These are phyloP conservation scores for Portunus trituberculatus DNA, from an alignment of 1,140 invertebrate species.

Conservation along the genomic window DNA sequence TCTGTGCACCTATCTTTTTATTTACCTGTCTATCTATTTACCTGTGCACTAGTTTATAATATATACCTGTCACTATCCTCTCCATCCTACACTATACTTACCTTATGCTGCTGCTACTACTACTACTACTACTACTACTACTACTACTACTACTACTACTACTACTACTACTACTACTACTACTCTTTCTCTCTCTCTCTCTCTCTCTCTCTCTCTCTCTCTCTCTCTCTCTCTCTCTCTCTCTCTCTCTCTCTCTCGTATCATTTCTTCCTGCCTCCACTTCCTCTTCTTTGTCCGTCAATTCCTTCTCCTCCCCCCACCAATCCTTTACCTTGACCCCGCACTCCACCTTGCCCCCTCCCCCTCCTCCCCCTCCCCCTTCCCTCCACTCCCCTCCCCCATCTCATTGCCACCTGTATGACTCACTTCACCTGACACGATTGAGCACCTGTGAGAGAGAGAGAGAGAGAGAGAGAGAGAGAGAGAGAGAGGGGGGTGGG, in stretches of 20 bases:
- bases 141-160: not conserved
- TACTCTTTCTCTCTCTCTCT: slow-evolving; percentile 1
- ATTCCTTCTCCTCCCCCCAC: not conserved
- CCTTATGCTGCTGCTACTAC: not conserved
- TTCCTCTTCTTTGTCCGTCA: not conserved
- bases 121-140: too few species aligned
- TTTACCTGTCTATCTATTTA: too few species aligned
- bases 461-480: not conserved
- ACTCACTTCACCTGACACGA: not conserved
- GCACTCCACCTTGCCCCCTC: not conserved
- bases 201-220: slow-evolving; percentile 20
- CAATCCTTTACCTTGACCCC: not conserved
- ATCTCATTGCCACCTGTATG: not conserved
- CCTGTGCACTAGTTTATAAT: too few species aligned
- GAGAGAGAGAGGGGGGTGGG: too few species aligned
- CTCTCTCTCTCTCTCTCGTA: not conserved
- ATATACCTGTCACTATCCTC: too few species aligned
- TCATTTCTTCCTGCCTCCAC: not conserved
- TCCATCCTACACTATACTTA: too few species aligned
- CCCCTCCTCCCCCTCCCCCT: not conserved
- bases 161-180: not conserved
- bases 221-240: slow-evolving; percentile 9
- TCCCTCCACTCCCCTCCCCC: not conserved
- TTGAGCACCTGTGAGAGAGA: not conserved
- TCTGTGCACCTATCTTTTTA: too few species aligned